Evolutionary conservation across 2,888 invertebrate genomes (phyloP).

Genomic region (Ennomos erosarius): DNA sequence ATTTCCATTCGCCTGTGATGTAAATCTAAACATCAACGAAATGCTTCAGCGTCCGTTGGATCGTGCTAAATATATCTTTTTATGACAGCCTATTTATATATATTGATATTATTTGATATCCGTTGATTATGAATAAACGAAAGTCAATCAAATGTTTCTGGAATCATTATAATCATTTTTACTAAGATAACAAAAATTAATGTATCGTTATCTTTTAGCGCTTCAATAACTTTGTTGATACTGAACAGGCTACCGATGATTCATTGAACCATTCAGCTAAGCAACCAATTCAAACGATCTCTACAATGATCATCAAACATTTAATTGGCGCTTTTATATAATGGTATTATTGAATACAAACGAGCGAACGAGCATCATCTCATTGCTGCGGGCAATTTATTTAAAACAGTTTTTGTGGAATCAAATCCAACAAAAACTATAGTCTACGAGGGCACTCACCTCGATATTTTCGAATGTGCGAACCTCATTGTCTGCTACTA

Average conservation of each 20-base stretch:
- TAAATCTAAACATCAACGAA: conserved; percentile 55
- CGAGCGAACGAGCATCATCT: conserved; percentile 57
- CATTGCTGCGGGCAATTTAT: conserved; percentile 66
- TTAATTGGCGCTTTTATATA: conserved; percentile 34
- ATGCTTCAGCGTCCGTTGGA: conserved; percentile 51
- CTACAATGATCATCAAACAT: conserved; percentile 23
- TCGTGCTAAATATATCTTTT: conserved; percentile 19
- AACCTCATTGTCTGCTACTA: conserved; percentile 76
- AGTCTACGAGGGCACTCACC: conserved; percentile 76
- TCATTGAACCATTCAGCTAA: conserved; percentile 17
- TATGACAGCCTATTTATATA: conserved; percentile 16
- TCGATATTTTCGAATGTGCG: conserved; percentile 78
- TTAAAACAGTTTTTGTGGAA: conserved; percentile 68
- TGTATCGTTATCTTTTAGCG: conserved; percentile 6
- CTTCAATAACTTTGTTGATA: conserved; percentile 10
- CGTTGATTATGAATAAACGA: conserved; percentile 9
- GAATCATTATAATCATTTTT: background rate
- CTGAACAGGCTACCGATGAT: conserved; percentile 11
- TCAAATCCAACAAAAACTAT: conserved; percentile 74
- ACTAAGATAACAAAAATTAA: conserved; percentile 7
- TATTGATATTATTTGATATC: conserved; percentile 6
- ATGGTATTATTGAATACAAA: conserved; percentile 40
- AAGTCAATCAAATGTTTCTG: conserved; percentile 4
- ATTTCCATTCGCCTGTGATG: conserved; percentile 63
- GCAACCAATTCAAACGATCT: conserved; percentile 17